phyloP scores from a whole-genome alignment of 2,888 invertebrate genomes.

The Lasioglossum calceatum region DNA sequence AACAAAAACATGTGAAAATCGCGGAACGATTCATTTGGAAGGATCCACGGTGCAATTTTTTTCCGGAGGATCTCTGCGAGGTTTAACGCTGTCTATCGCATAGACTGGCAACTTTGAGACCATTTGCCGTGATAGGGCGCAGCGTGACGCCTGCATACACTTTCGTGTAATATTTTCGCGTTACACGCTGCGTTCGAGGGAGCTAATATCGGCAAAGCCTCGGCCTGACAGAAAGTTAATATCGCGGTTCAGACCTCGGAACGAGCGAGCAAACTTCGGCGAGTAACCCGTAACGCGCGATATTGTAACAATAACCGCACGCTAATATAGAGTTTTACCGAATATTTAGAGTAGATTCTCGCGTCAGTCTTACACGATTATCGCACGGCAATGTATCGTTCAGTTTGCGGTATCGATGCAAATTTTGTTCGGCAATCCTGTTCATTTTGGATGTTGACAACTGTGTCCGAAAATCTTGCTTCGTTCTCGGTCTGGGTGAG shows the following conservation, averaged over 20 bases:
- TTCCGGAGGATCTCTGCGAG: neutral
- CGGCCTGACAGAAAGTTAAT: constrained; percentile 55
- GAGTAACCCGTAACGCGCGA: neutral
- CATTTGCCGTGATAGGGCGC: neutral
- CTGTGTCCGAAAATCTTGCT: no score
- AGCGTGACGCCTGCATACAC: neutral
- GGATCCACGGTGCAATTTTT: neutral
- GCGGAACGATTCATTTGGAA: neutral
- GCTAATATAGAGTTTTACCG: neutral
- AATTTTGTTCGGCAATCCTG: no score
- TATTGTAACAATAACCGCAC: constrained; percentile 4
- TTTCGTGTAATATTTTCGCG: constrained; percentile 2
- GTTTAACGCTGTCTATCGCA: neutral
- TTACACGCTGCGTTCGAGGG: neutral
- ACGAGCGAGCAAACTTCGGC: neutral
- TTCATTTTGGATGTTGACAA: neutral
- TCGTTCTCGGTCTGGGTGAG: no score
- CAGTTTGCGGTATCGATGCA: no score
- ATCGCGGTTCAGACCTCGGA: constrained; percentile 11
- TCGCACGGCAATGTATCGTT: no score
- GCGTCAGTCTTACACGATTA: neutral
- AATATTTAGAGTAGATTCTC: neutral
- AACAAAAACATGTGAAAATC: neutral
- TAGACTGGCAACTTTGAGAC: neutral
- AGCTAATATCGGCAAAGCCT: constrained; percentile 52